Conservation (phyloP, 2,113 vertebrate genomes). For the Menidia beryllina region DNA sequence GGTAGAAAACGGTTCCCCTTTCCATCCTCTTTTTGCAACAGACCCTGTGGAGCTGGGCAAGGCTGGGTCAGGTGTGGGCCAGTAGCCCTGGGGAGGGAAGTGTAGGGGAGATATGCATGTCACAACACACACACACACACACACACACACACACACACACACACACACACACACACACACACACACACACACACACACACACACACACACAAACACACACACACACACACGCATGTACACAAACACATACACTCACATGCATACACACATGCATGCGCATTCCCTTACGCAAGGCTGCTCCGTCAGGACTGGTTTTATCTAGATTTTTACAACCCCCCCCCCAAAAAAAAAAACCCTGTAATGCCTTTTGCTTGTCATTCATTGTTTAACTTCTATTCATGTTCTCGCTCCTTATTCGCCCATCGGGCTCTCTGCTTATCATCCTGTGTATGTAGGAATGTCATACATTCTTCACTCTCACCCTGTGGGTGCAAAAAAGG, state of each 20-base stretch:
- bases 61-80: constrained; percentile 79
- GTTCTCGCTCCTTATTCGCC: constrained; percentile 47
- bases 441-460: constrained; percentile 57
- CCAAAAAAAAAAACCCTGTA: constrained; percentile 21
- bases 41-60: constrained; percentile 60
- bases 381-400: constrained; percentile 36
- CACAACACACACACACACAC: constrained; percentile 51
- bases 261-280: constrained; percentile 49
- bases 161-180: constrained; percentile 40
- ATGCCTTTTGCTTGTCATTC: constrained; percentile 33
- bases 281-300: constrained; percentile 59
- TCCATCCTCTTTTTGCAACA: constrained; percentile 46
- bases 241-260: constrained; percentile 29
- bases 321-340: constrained; percentile 25
- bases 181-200: constrained; percentile 54
- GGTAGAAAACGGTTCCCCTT: constrained; percentile 64
- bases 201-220: too few relatives aligned
- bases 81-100: constrained; percentile 60
- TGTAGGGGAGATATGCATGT: constrained; percentile 55
- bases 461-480: constrained; percentile 55
- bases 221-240: constrained; percentile 50
- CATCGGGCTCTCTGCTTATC: constrained; percentile 47
- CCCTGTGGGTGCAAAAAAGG: constrained; percentile 54
- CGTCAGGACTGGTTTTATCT: constrained; percentile 60
- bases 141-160: constrained; percentile 28